Conservation (phyloP, 2,888 invertebrate genomes). For the Stegana nigrithorax region DNA sequence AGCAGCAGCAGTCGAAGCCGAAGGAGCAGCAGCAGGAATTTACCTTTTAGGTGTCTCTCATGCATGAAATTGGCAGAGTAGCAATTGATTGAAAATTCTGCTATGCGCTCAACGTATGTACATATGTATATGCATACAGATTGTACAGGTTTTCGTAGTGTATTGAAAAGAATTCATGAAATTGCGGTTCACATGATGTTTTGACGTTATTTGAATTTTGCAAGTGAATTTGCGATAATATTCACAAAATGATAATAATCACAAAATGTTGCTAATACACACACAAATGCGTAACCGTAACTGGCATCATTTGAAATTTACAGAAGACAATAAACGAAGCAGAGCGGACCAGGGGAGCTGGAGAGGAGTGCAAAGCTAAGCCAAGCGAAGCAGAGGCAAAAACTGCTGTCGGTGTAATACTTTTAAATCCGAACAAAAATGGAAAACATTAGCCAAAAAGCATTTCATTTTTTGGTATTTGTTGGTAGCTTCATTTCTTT, state of each 20-base stretch:
- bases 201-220: slow-evolving; percentile 60
- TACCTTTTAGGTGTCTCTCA: slow-evolving; percentile 59
- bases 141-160: not conserved
- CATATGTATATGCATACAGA: not conserved
- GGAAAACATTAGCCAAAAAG: slow-evolving; percentile 12
- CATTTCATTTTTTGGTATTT: slow-evolving; percentile 1
- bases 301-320: not conserved
- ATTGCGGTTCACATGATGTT: slow-evolving; percentile 59
- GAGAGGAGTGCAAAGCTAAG: not conserved
- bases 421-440: slow-evolving; percentile 12
- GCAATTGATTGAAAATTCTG: slow-evolving; percentile 59
- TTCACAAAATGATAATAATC: slow-evolving; percentile 6
- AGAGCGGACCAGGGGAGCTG: not conserved
- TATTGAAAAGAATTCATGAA: slow-evolving; percentile 31
- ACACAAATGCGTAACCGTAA: not conserved
- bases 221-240: slow-evolving; percentile 37
- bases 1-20: too few relatives aligned
- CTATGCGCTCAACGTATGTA: slow-evolving; percentile 15
- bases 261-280: not conserved
- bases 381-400: too few relatives aligned
- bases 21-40: too few relatives aligned
- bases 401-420: not conserved
- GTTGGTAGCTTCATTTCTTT: not conserved
- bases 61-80: slow-evolving; percentile 60
- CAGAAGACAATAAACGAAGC: not conserved